These are phyloP conservation scores for Entomobrya proxima DNA, from an alignment of 2,888 invertebrate species.

Conservation along the genomic window DNA sequence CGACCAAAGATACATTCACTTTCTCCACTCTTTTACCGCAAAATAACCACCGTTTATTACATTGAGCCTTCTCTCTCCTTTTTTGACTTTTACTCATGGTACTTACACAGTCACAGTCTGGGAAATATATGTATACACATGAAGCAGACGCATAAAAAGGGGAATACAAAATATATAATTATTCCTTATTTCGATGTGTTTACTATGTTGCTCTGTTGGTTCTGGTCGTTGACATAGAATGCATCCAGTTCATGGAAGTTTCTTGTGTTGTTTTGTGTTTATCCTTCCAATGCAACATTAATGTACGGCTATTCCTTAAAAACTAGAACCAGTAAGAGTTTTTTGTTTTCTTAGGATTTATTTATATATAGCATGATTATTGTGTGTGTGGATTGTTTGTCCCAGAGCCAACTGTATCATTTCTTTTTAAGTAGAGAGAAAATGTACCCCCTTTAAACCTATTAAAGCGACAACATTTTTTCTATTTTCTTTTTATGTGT, in stretches of 20 bases:
- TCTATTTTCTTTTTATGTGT: conserved; percentile 17
- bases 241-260: not conserved
- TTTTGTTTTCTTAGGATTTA: not conserved
- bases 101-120: not conserved
- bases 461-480: conserved; percentile 16
- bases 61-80: not conserved
- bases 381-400: not conserved
- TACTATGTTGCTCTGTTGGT: too few relatives aligned
- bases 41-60: conserved; percentile 36
- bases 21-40: conserved; percentile 38
- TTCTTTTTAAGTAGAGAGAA: conserved; percentile 33
- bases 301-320: not conserved
- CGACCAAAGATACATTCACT: conserved; percentile 27
- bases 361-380: conserved; percentile 2
- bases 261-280: not conserved
- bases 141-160: not conserved
- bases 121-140: not conserved
- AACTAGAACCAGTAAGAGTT: not conserved
- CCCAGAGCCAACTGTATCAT: conserved; percentile 40
- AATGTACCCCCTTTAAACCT: conserved; percentile 26
- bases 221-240: conserved; percentile 8
- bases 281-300: not conserved
- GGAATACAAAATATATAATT: not conserved
- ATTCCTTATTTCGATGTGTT: too few relatives aligned
- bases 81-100: conserved; percentile 12